These are phyloP conservation scores for Temnopleurus reevesii DNA, from an alignment of 53 echinoderm and acorn worm species.

Conservation along the genomic window DNA sequence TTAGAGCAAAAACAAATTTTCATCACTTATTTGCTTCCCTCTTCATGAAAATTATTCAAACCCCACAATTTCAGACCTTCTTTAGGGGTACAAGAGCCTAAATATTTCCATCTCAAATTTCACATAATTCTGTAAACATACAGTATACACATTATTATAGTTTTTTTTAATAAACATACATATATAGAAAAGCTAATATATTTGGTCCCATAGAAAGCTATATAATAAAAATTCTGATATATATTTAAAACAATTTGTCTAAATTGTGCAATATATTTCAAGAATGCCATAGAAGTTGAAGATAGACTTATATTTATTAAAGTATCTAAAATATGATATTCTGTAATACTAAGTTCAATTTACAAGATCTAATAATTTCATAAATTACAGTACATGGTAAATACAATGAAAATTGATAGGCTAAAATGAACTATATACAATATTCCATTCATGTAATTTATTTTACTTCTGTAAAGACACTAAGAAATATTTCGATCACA, in stretches of 20 bases:
- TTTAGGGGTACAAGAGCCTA: background rate
- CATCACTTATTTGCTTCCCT: background rate
- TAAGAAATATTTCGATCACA: background rate
- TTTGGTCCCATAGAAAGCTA: conserved; percentile 56
- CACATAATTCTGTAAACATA: background rate
- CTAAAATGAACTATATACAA: conserved; percentile 12
- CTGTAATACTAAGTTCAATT: conserved; percentile 2
- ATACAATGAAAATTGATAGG: conserved; percentile 39
- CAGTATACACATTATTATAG: conserved; percentile 53
- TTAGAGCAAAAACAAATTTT: background rate
- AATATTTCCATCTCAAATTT: background rate
- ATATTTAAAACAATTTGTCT: conserved; percentile 13
- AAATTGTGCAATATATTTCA: conserved; percentile 17
- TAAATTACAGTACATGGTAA: conserved; percentile 56
- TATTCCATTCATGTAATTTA: background rate
- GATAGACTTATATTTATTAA: background rate
- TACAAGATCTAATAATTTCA: conserved; percentile 10
- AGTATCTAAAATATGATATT: conserved; percentile 30
- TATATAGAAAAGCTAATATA: conserved; percentile 48
- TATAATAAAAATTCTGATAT: conserved; percentile 24
- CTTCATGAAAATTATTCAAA: conserved; percentile 1
- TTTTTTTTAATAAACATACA: background rate
- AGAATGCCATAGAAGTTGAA: conserved; percentile 24
- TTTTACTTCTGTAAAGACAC: background rate
- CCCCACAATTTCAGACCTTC: conserved; percentile 36